phyloP scores from a whole-genome alignment of 2,113 vertebrate genomes.

The Prietella phreatophila region DNA sequence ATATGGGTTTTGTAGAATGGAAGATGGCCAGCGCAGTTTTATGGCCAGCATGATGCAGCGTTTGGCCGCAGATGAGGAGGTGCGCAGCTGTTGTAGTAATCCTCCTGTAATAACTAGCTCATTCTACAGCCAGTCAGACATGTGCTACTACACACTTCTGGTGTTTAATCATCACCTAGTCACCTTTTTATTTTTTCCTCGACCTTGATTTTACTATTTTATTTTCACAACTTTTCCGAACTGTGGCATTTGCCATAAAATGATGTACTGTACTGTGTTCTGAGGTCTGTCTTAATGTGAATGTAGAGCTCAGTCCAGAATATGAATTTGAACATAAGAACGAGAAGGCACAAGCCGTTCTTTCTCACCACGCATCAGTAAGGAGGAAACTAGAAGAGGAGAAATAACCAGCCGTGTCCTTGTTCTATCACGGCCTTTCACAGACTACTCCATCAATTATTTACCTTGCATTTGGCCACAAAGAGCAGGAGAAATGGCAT shows the following conservation, averaged over 20 bases:
- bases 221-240: background rate
- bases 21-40: background rate
- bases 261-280: background rate
- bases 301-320: background rate
- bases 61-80: conserved; percentile 28
- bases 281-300: background rate
- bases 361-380: background rate
- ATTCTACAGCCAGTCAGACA: conserved; percentile 9
- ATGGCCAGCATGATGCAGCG: conserved; percentile 3
- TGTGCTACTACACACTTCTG: conserved; percentile 14
- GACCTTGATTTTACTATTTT: background rate
- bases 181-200: background rate
- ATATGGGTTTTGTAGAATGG: background rate
- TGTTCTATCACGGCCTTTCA: conserved; percentile 32
- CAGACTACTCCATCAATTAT: conserved; percentile 48
- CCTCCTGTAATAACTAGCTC: conserved; percentile 17
- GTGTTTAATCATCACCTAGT: conserved; percentile 28
- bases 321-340: background rate
- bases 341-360: background rate
- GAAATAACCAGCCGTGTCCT: conserved; percentile 21
- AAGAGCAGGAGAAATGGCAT: conserved; percentile 66
- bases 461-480: conserved; percentile 47
- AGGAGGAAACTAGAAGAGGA: background rate
- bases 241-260: background rate
- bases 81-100: conserved; percentile 18